Conservation (phyloP, 2,888 invertebrate species). For the Cephus pygmeus region DNA sequence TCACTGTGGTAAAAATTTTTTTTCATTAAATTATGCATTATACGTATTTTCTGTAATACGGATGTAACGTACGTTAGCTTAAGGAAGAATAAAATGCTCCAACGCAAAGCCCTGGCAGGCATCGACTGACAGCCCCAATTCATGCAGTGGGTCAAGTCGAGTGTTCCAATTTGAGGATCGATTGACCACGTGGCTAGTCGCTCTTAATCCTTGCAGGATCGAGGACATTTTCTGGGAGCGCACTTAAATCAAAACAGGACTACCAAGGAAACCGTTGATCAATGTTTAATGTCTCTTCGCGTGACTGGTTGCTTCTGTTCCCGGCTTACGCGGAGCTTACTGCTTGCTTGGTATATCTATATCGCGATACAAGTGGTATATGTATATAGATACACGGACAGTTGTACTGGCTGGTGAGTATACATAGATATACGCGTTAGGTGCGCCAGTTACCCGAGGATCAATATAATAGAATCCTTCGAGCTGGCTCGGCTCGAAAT, state of each 20-base stretch:
- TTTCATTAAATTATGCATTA: too few relatives aligned
- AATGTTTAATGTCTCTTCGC: background rate
- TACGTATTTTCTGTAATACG: too few relatives aligned
- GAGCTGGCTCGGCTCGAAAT: background rate
- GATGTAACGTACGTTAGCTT: background rate
- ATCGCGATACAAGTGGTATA: background rate
- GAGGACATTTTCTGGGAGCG: background rate
- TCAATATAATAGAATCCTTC: background rate
- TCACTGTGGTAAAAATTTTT: background rate
- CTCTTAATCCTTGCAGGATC: background rate
- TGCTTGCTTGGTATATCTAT: background rate
- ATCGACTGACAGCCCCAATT: background rate
- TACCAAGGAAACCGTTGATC: background rate
- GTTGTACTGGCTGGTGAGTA: background rate
- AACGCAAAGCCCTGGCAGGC: too few relatives aligned
- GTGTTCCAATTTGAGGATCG: background rate
- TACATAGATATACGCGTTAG: background rate
- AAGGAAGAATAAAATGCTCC: background rate
- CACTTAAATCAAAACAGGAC: background rate
- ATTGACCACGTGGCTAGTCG: background rate
- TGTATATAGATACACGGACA: background rate
- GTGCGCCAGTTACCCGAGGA: background rate
- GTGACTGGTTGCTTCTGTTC: background rate
- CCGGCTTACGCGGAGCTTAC: background rate
- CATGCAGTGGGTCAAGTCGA: background rate